phyloP scores from a whole-genome alignment of 2,888 invertebrate species.

The Anoplius nigerrimus region DNA sequence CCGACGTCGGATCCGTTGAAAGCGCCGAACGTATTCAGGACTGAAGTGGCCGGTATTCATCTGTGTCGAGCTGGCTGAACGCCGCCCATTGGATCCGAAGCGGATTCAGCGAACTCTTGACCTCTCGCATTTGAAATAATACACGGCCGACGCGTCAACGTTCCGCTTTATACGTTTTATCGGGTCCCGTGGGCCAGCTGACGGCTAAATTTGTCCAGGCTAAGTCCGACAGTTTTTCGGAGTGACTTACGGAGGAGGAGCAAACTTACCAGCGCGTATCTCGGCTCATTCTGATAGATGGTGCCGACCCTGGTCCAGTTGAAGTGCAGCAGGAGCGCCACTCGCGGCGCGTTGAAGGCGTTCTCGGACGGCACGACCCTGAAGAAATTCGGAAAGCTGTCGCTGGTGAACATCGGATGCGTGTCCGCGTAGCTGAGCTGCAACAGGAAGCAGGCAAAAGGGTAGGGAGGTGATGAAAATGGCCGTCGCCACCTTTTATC shows the following conservation, averaged over 20 bases:
- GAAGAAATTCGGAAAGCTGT: slow-evolving; percentile 97
- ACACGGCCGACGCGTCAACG: not conserved
- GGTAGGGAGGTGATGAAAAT: not conserved
- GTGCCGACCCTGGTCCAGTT: slow-evolving; percentile 99
- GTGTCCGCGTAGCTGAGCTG: slow-evolving; percentile 98
- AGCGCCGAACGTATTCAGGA: no score
- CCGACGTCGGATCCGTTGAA: no score
- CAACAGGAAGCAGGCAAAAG: slow-evolving; percentile 50
- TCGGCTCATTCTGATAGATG: slow-evolving; percentile 95
- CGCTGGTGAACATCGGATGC: slow-evolving; percentile 96
- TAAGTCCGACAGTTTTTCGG: no score
- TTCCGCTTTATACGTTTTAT: not conserved
- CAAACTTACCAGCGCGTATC: slow-evolving; percentile 88
- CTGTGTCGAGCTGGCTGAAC: no score
- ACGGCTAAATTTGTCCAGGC: no score
- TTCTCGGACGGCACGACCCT: slow-evolving; percentile 97
- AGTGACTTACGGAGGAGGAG: not conserved
- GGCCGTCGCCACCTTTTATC: not conserved
- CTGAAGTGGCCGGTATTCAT: no score
- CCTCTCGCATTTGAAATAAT: not conserved
- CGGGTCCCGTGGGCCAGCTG: not conserved
- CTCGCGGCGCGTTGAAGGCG: slow-evolving; percentile 94
- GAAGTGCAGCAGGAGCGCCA: slow-evolving; percentile 91
- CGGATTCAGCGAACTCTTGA: no score
- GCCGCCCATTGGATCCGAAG: no score